Conservation (phyloP, 1,140 invertebrate species). For the Sarcophaga bullata region DNA sequence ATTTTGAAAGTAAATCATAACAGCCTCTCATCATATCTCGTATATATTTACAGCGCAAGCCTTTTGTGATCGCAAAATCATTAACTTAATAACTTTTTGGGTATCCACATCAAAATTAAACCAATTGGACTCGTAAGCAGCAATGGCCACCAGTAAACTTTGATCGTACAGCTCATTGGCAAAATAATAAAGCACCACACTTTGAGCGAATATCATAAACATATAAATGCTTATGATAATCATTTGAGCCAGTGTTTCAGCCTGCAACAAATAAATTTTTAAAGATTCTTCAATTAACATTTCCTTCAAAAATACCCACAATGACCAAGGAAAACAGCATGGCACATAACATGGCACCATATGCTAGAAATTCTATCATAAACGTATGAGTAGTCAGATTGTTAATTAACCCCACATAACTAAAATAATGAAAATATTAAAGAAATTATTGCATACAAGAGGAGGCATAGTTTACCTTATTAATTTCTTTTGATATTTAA, state of each 20-base stretch:
- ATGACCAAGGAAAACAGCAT: constrained; percentile 57
- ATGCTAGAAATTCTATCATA: constrained; percentile 58
- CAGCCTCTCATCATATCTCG: no score
- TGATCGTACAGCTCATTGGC: constrained; percentile 59
- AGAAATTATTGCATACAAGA: neutral
- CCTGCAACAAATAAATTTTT: constrained; percentile 43
- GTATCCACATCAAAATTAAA: constrained; percentile 56
- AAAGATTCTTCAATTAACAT: neutral
- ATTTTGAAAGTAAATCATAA: neutral
- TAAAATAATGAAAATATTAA: constrained; percentile 35
- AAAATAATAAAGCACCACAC: constrained; percentile 58
- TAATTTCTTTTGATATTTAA: constrained; percentile 55
- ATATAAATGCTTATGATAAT: constrained; percentile 59
- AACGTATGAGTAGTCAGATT: constrained; percentile 53
- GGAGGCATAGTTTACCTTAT: constrained; percentile 42
- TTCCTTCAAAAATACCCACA: constrained; percentile 45
- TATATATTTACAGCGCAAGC: constrained; percentile 53
- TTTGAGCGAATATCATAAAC: constrained; percentile 61
- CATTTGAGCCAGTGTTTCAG: constrained; percentile 50
- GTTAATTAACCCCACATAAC: constrained; percentile 55
- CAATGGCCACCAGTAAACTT: constrained; percentile 56
- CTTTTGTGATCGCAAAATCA: constrained; percentile 59
- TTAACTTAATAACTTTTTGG: constrained; percentile 55
- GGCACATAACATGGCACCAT: constrained; percentile 57
- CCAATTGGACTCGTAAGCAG: constrained; percentile 60